A percentile compares a stretch with the other conserved stretches of the same genome.
Evolutionary conservation across 2,888 invertebrate genomes (phyloP).

Genomic region (Amblyteles armatorius): DNA sequence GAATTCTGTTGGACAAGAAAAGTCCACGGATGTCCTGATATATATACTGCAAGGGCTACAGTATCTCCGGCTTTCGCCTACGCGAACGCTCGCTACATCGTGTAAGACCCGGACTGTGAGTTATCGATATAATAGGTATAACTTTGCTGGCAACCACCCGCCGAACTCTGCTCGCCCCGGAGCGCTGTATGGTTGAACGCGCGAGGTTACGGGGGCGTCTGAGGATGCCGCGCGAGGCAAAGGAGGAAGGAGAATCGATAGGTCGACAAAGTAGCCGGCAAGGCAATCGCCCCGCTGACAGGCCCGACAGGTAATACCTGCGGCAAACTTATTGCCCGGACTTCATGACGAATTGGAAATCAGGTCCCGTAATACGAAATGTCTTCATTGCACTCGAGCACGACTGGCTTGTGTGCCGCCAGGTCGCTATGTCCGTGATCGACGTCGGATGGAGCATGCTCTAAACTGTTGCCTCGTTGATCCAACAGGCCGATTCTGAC

Average conservation of each 20-base stretch:
- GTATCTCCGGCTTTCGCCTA: slow-evolving; percentile 51
- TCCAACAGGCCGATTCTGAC: not conserved
- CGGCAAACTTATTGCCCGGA: slow-evolving; percentile 74
- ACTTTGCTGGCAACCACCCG: slow-evolving; percentile 59
- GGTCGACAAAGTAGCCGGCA: slow-evolving; percentile 72
- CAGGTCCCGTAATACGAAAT: slow-evolving; percentile 73
- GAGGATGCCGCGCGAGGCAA: slow-evolving; percentile 32
- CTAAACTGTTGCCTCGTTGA: slow-evolving; percentile 6
- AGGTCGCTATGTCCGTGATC: slow-evolving; percentile 39
- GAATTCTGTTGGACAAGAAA: slow-evolving; percentile 26
- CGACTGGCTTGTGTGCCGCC: slow-evolving; percentile 32
- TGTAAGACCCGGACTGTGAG: slow-evolving; percentile 57
- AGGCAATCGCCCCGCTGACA: slow-evolving; percentile 74
- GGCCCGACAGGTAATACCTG: slow-evolving; percentile 76
- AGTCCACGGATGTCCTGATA: slow-evolving; percentile 28
- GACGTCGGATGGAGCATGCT: not conserved
- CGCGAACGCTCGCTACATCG: slow-evolving; percentile 49
- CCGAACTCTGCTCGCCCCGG: slow-evolving; percentile 47
- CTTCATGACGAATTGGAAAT: slow-evolving; percentile 76
- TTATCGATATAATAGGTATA: slow-evolving; percentile 65
- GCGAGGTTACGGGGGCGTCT: slow-evolving; percentile 62
- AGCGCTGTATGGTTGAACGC: slow-evolving; percentile 57
- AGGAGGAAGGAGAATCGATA: slow-evolving; percentile 70
- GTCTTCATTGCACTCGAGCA: slow-evolving; percentile 73
- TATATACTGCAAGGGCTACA: slow-evolving; percentile 11